phyloP scores from a whole-genome alignment of 2,113 vertebrate genomes.

The Brachypteracias leptosomus region DNA sequence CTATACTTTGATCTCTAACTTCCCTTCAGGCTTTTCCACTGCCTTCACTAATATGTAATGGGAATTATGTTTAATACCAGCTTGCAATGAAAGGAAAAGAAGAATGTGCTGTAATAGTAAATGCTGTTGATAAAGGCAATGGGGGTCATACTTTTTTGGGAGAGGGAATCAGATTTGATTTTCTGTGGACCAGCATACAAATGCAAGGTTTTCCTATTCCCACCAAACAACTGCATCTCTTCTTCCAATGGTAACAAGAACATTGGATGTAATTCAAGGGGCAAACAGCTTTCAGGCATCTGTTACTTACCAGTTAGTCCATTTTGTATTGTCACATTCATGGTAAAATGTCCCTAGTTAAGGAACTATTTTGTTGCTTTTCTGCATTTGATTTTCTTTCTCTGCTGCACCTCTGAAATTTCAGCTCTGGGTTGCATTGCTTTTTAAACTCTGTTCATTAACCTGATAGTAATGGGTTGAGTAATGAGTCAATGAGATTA shows the following conservation, averaged over 20 bases:
- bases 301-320: background rate
- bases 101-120: background rate
- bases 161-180: background rate
- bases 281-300: background rate
- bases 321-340: background rate
- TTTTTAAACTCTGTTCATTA: background rate
- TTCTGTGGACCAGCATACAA: background rate
- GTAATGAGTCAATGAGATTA: background rate
- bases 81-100: background rate
- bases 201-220: background rate
- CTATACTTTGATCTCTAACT: background rate
- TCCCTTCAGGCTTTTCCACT: background rate
- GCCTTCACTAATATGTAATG: background rate
- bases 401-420: background rate
- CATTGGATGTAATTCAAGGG: background rate
- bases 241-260: background rate
- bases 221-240: background rate
- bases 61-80: background rate
- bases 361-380: background rate
- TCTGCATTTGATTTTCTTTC: background rate
- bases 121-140: background rate
- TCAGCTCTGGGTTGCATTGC: background rate
- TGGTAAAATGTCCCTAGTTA: background rate
- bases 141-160: background rate
- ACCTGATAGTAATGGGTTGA: background rate